Conservation (phyloP, 1,140 invertebrate species). For the Chironomus tepperi region DNA sequence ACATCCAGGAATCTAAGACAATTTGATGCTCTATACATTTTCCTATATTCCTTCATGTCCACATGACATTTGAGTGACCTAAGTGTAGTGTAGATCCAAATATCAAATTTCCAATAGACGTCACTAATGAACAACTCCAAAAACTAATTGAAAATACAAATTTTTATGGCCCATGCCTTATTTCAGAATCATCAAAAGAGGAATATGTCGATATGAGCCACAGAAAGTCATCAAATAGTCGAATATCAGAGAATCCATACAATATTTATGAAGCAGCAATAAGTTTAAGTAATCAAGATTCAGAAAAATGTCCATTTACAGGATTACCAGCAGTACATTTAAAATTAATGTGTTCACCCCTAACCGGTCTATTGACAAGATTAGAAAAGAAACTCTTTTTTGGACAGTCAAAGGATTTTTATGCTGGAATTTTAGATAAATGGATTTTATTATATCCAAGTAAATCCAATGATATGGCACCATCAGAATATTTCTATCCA, state of each 20-base stretch:
- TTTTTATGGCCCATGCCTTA: neutral
- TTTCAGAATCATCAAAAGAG: neutral
- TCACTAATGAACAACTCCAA: neutral
- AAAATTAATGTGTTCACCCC: neutral
- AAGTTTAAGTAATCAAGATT: neutral
- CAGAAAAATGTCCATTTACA: neutral
- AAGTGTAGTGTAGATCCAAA: too few species aligned
- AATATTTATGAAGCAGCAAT: slow-evolving; percentile 2
- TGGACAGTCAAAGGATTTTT: slow-evolving; percentile 9
- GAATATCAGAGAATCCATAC: neutral
- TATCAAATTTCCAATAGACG: too few species aligned
- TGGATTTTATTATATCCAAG: neutral
- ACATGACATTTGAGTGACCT: too few species aligned
- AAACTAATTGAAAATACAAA: neutral
- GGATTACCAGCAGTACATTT: neutral
- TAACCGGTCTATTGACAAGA: neutral
- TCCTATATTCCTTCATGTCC: too few species aligned
- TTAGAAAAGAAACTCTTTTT: neutral
- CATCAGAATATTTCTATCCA: neutral
- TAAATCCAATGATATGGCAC: slow-evolving; percentile 16
- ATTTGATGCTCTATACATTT: too few species aligned
- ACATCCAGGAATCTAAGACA: too few species aligned
- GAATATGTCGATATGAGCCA: neutral
- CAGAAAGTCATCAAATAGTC: neutral
- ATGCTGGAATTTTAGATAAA: neutral